Base-by-base conservation (phyloP, 1,140 invertebrate genomes). In the Asobara japonica region DNA sequence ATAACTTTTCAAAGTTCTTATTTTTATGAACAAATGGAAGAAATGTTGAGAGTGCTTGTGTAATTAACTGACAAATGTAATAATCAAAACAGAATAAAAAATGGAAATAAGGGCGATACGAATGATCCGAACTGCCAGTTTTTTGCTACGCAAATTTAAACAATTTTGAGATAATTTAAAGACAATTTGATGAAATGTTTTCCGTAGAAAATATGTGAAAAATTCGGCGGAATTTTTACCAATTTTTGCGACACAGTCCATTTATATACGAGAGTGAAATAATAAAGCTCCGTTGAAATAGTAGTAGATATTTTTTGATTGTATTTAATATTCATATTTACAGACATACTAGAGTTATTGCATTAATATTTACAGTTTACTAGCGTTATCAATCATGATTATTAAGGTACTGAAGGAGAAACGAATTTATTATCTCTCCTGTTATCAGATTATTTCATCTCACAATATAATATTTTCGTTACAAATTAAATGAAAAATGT, bases 281-380 rank as follows among this genome's bases (percentile, higher is more conserved):
- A n/a, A n/a, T n/a, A n/a, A n/a, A n/a, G n/a, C n/a, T n/a, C n/a
- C n/a, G n/a, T 56, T 73, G 45, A 72, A 18, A 76, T 71, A 72
- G 71, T 70, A 74, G 65, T 79, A 83, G 76, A 83, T 84, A 83
- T 84, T 84, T 84, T 85, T 84, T 78, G 80, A 84, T 76, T 80
- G 82, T 84, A 83, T 84, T 84, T 84, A 83, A 84, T 80, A 81
- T 76, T 84, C 83, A 80, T 79, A 81, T 84, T 85, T 80, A 83
- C 76, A 83, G 82, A 84, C n/a, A 82, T 76, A 80, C 75, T 83
- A 83, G 78, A 77, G 76, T 84, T 83, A 82, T 81, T 77, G 78
- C 79, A 82, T 81, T 84, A 82, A 78, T 83, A 78, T 83, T 83
- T 83, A 82, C 81, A 80, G 78, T 82, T 77, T 81, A 81, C 77